phyloP scores from a whole-genome alignment of 2,797 vertebrate species.

The Crypturellus tataupa region DNA sequence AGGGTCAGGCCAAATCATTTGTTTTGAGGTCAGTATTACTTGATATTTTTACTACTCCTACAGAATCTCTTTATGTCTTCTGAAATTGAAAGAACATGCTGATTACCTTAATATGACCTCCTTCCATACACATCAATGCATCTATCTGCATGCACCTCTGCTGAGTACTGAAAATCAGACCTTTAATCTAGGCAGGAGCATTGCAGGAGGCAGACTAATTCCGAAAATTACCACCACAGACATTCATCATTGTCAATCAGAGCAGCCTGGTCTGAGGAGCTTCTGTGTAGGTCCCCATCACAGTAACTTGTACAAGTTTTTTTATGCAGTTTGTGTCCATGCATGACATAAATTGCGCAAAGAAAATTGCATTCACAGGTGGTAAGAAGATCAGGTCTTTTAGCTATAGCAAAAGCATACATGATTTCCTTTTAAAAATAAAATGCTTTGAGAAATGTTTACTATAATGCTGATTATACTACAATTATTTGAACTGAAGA shows the following conservation, averaged over 20 bases:
- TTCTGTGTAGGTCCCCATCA: neutral
- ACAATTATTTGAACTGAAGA: neutral
- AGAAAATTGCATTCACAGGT: neutral
- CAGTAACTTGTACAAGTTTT: neutral
- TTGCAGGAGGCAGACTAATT: neutral
- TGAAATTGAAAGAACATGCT: neutral
- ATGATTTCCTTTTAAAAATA: neutral
- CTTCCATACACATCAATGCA: neutral
- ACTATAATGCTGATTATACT: neutral
- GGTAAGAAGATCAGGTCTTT: neutral
- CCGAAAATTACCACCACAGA: neutral
- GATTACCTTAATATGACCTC: neutral
- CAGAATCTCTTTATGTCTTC: neutral
- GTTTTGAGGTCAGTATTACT: neutral
- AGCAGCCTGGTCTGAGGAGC: neutral
- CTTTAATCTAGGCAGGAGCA: neutral
- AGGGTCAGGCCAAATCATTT: neutral
- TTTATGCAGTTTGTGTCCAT: neutral
- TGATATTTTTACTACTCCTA: neutral
- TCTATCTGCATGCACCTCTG: neutral
- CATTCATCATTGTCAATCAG: neutral
- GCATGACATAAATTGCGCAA: neutral
- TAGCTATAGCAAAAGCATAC: neutral
- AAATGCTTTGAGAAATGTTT: conserved; percentile 1
- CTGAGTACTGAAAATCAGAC: neutral